phyloP scores from a whole-genome alignment of 2,888 invertebrate species.

The Lasioglossum lativentre region DNA sequence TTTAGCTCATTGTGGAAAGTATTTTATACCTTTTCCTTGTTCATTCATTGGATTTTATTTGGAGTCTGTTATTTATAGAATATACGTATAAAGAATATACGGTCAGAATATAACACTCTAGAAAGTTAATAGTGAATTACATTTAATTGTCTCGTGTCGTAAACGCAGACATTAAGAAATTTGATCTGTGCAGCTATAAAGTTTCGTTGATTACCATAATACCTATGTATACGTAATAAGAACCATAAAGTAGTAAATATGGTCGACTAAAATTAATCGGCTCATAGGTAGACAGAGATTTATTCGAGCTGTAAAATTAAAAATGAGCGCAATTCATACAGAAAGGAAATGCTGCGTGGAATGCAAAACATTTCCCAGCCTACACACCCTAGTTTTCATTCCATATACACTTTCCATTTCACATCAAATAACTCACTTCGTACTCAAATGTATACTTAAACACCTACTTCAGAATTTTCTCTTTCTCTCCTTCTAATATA shows the following conservation, averaged over 20 bases:
- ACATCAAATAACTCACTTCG: not conserved
- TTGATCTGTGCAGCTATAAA: not conserved
- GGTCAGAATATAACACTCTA: too few species aligned
- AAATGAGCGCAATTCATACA: not conserved
- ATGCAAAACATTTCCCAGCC: not conserved
- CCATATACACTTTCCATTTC: constrained; percentile 3
- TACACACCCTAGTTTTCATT: not conserved
- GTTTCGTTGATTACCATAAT: not conserved
- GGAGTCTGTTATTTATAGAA: not conserved
- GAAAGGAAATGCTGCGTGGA: not conserved
- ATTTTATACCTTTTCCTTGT: not conserved
- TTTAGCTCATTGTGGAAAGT: not conserved
- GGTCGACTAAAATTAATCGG: not conserved
- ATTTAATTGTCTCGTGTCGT: not conserved
- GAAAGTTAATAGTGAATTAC: not conserved
- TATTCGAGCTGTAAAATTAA: constrained; percentile 1
- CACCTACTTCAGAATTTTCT: not conserved
- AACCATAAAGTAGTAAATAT: not conserved
- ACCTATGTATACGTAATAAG: constrained; percentile 3
- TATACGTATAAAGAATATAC: too few species aligned
- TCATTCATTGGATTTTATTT: not conserved
- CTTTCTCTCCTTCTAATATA: not conserved
- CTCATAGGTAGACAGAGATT: not conserved
- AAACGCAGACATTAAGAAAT: not conserved
- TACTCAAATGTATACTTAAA: constrained; percentile 1